Conservation (phyloP, 2,888 invertebrate genomes). For the Leuctra nigra region DNA sequence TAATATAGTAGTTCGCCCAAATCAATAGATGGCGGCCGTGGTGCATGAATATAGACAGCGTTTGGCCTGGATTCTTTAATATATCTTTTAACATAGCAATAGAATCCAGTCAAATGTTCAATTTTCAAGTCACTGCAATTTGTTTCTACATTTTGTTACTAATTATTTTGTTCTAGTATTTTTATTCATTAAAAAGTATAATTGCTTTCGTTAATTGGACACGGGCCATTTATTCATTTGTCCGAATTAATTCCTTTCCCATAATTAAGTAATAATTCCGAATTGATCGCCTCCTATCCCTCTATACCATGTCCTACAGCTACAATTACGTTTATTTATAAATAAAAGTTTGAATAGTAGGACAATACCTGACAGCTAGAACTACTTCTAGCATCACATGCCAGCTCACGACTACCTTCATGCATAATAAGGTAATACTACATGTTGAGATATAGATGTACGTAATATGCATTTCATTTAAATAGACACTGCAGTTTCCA, state of each 20-base stretch:
- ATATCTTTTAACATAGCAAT: constrained; percentile 10
- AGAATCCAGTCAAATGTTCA: constrained; percentile 9
- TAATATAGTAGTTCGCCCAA: background rate
- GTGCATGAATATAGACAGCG: too few species aligned
- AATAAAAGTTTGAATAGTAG: too few species aligned
- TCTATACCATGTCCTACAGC: too few species aligned
- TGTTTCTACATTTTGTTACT: background rate
- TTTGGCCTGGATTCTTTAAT: constrained; percentile 13
- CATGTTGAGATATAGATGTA: too few species aligned
- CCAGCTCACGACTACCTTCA: too few species aligned
- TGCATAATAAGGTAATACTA: too few species aligned
- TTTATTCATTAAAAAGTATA: background rate
- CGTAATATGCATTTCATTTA: too few species aligned
- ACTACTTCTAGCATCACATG: too few species aligned
- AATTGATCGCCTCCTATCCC: background rate
- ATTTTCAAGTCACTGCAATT: too few species aligned
- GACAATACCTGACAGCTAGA: too few species aligned
- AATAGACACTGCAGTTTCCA: too few species aligned
- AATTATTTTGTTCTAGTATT: background rate
- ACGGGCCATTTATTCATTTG: constrained; percentile 7
- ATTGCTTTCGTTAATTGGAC: constrained; percentile 3
- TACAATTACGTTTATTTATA: too few species aligned
- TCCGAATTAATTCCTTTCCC: background rate
- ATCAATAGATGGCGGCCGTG: constrained; percentile 9
- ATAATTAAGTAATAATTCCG: background rate